Evolutionary conservation across 2,888 invertebrate genomes (phyloP), one percentile per base, ranked within the genome.

Genomic region (Drosophila merina): DNA sequence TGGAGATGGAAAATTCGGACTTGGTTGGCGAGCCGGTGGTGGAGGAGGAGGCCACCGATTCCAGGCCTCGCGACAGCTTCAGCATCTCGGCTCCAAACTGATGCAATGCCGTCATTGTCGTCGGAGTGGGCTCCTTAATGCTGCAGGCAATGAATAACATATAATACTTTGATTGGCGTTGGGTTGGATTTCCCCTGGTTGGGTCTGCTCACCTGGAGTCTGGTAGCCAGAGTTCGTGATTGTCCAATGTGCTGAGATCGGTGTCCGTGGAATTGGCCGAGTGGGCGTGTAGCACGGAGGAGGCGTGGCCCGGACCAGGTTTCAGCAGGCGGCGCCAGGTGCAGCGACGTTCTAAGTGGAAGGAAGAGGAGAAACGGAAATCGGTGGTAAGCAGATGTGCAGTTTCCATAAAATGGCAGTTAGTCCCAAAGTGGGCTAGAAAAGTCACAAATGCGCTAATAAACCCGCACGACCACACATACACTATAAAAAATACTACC

Each of bases 61-160:
- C 96, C 82, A 96, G 92, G 72, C 96, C 96, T 74, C 96, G 93
- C 28, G 96, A 96, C 31, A 97, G 93, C 88, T 96, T 95, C 85
- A 97, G 93, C 96, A 96, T 96, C 93, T 96, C 96, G 38, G 96
- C 96, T 57, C 96, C 96, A 90, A 96, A 96, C 90, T 96, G 96
- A 91, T 96, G 96, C 88, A 97, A 93, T 63, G 97, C 96, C 31
- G 96, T 95, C 95, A 96, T 95, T 75, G 96, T 95, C 80, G 95
- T 96, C 30, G 96, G 96, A 70, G 95, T 95, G 40, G 95, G 95
- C 89, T 96, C 96, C 92, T 94, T 94, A 91, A 93, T 89, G 84
- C 92, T 92, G 62, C 20, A 58, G 50, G 54, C 20, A 40, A 40
- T 51, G 20, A 10, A 38, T 26, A 40, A 42, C 40, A 33, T 12